Conservation (phyloP, 2,888 invertebrate species). For the Lasioglossum pauxillum region DNA sequence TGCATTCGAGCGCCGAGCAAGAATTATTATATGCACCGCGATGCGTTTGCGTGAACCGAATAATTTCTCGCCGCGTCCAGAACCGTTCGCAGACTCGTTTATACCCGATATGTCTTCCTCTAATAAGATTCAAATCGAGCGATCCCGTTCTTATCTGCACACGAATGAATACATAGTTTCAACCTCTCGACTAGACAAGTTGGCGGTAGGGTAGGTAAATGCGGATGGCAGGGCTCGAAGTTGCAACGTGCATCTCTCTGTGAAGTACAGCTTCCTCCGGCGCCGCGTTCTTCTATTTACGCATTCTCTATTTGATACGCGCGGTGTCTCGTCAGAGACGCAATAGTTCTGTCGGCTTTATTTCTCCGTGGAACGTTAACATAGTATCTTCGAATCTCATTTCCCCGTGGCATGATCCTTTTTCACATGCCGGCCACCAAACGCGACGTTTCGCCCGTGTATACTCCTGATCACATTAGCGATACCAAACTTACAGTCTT, state of each 20-base stretch:
- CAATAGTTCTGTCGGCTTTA: constrained; percentile 9
- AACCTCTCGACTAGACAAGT: neutral
- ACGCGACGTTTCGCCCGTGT: neutral
- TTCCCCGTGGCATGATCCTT: neutral
- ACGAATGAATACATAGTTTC: neutral
- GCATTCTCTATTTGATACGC: neutral
- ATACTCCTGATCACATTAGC: constrained; percentile 10
- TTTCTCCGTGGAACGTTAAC: neutral
- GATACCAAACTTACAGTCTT: constrained; percentile 11
- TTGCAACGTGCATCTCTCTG: neutral
- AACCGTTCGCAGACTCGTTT: neutral
- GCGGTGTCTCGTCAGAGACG: neutral
- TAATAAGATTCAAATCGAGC: constrained; percentile 1
- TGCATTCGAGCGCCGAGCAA: neutral
- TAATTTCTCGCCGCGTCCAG: neutral
- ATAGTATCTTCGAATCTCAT: neutral
- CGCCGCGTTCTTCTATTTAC: neutral
- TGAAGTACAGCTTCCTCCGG: neutral
- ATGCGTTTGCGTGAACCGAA: neutral
- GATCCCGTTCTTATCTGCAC: neutral
- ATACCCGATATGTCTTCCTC: neutral
- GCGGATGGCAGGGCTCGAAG: neutral
- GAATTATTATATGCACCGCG: neutral
- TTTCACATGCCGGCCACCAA: neutral
- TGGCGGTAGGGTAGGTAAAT: neutral